Base-by-base conservation (phyloP, 2,888 invertebrate genomes). In the Melanchra persicariae region DNA sequence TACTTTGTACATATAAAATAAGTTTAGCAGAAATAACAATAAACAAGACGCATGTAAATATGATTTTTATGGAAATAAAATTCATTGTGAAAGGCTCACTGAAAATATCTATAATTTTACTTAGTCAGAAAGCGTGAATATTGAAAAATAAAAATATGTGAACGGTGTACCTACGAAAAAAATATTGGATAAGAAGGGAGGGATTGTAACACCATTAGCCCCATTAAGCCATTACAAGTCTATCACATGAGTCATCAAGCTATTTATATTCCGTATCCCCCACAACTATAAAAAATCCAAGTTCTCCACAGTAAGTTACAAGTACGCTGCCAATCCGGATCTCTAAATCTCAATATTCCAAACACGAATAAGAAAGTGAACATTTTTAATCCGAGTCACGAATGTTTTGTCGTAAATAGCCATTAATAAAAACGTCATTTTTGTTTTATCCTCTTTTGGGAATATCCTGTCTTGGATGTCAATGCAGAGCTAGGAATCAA, bases 371-470 rank as follows among this genome's bases (percentile, higher is more conserved):
- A 70, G 84, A 85, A 85, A 85, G 82, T 64, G 40, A 60, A 58
- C 71, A 74, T 79, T 82, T 75, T 75, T 77, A 82, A 85, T 84
- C 77, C 82, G 54, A 79, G 82, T 80, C 85, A 84, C 86, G 86
- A 68, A 45, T 70, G 52, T 73, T 65, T 71, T 67, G 59, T 82
- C 63, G 75, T 74, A 80, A 82, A 85, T 72, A 71, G 57, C 68
- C 70, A 80, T 83, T 83, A 80, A 81, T 83, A 82, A 75, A 74
- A 82, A 72, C 34, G 61, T 52, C 67, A 76, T 81, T 80, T 81
- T 77, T 77, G 65, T 81, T 68, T 74, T 80, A 76, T 72, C 57
- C 70, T 66, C 67, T 57, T 73, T 80, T 80, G 59, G 72, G 64
- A 59, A 74, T 73, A 76, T 83, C 79, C 79, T 82, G 79, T 70